Conservation (phyloP, 2,797 vertebrate species). For the Chloroceryle amazona region DNA sequence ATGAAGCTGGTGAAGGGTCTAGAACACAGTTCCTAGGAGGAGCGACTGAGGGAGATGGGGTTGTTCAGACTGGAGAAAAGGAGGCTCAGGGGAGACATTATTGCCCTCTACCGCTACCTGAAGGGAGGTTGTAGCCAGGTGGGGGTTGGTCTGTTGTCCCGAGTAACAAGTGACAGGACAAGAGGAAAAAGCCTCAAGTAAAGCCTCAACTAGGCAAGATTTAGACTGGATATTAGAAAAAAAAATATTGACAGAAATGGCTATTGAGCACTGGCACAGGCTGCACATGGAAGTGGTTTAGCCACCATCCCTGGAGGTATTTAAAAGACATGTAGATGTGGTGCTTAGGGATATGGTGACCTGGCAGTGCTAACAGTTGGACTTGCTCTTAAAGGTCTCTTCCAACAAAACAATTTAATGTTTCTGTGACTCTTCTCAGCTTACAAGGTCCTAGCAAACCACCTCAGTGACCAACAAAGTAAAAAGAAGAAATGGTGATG, state of each 20-base stretch:
- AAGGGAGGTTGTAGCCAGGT: background rate
- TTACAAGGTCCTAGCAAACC: background rate
- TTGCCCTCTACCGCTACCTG: background rate
- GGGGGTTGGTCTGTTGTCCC: background rate
- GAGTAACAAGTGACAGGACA: background rate
- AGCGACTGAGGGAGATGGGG: background rate
- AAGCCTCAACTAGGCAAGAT: background rate
- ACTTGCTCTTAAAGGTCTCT: no score
- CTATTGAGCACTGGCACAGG: no score
- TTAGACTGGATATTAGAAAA: background rate
- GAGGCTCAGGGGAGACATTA: background rate
- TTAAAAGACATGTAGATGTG: no score
- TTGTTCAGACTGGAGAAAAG: background rate
- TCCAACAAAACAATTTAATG: no score
- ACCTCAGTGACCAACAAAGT: background rate
- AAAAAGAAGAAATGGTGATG: background rate
- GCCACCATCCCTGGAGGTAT: no score
- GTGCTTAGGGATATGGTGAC: no score
- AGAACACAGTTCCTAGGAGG: background rate
- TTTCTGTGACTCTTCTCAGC: background rate
- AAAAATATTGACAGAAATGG: background rate
- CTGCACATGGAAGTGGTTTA: no score
- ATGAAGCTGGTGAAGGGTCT: background rate
- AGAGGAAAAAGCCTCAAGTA: background rate
- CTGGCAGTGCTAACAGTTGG: no score